These are phyloP conservation scores for Delphinapterus leucas DNA, from an alignment of 2,113 vertebrate species.

Conservation along the genomic window DNA sequence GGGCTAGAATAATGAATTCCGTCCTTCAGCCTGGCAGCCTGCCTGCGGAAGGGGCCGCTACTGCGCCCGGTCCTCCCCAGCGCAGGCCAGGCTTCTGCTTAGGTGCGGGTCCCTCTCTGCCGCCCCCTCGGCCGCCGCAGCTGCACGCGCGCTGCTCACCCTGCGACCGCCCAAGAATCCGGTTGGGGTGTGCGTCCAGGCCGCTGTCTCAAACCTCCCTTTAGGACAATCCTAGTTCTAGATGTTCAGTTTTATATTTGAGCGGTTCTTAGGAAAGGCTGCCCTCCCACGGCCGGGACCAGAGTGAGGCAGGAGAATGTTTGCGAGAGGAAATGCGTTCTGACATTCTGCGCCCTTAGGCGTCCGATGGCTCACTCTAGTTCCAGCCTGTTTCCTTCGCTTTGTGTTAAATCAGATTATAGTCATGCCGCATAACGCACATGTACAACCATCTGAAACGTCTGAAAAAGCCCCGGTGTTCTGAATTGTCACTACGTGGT, in stretches of 20 bases:
- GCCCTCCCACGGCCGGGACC: not conserved
- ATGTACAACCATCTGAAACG: too few relatives aligned
- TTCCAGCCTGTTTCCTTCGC: not conserved
- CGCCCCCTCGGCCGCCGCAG: too few relatives aligned
- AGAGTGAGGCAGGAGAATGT: not conserved
- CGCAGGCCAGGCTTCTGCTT: too few relatives aligned
- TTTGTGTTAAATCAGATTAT: not conserved
- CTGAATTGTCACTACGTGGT: not conserved
- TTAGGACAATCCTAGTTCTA: not conserved
- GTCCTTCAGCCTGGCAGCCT: accelerated
- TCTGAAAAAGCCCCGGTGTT: not conserved
- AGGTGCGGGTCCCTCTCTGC: too few relatives aligned
- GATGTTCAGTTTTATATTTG: not conserved
- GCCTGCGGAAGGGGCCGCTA: not conserved
- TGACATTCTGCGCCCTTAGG: not conserved
- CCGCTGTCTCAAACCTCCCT: not conserved
- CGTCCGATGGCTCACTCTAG: not conserved
- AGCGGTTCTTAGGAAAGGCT: not conserved
- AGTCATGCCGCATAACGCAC: not conserved
- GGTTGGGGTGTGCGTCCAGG: not conserved
- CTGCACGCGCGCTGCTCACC: accelerated
- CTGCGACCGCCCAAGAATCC: not conserved
- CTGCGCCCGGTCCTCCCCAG: not conserved
- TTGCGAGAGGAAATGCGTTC: not conserved
- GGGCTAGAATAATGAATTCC: not conserved